These are phyloP conservation scores for Lagopus muta DNA, from an alignment of 2,113 vertebrate genomes.

Conservation along the genomic window DNA sequence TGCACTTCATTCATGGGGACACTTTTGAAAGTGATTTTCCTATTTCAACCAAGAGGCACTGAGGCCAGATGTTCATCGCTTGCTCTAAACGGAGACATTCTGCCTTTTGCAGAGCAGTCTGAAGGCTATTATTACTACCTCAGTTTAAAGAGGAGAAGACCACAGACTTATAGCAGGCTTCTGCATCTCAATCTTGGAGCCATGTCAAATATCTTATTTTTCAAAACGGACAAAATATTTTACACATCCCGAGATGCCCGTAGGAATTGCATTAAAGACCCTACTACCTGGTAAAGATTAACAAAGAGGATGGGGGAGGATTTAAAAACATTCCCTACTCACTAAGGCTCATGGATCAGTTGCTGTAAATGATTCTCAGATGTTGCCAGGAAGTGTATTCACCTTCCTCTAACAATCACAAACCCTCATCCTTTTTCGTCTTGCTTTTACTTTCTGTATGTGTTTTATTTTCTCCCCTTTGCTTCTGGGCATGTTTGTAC, in stretches of 20 bases:
- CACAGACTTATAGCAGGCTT: neutral
- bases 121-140: too few relatives aligned
- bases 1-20: neutral
- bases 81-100: neutral
- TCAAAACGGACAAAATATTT: neutral
- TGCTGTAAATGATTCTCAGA: conserved; percentile 61
- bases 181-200: neutral
- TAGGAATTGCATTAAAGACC: neutral
- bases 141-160: neutral
- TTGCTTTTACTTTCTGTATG: conserved; percentile 41
- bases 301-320: neutral
- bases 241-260: neutral
- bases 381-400: conserved; percentile 54
- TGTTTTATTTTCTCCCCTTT: neutral
- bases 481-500: conserved; percentile 30
- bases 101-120: neutral
- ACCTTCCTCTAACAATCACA: conserved; percentile 18
- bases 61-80: neutral
- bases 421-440: neutral
- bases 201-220: neutral
- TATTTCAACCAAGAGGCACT: neutral
- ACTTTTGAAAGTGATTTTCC: neutral
- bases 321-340: conserved; percentile 28
- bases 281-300: conserved; percentile 46
- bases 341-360: neutral